Conservation (phyloP, 1,140 invertebrate species). For the Trissolcus basalis region DNA sequence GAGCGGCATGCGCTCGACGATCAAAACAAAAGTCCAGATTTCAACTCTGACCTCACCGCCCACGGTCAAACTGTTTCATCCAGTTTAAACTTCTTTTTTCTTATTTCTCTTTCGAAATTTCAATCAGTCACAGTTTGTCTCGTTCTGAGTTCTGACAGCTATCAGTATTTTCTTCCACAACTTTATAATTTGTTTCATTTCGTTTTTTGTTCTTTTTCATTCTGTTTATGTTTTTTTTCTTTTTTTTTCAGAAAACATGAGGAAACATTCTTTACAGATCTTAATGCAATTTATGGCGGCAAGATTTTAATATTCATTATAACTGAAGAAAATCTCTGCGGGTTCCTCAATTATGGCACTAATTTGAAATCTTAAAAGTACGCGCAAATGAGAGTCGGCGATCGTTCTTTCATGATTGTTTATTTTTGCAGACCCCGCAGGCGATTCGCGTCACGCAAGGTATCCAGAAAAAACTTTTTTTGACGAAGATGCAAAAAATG, state of each 20-base stretch:
- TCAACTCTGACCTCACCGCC: no score
- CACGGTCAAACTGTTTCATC: not conserved
- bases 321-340: conserved; percentile 15
- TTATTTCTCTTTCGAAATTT: not conserved
- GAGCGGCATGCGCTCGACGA: conserved; percentile 7
- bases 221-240: not conserved
- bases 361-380: conserved; percentile 39
- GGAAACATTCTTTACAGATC: not conserved
- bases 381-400: conserved; percentile 11
- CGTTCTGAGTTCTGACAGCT: not conserved
- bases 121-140: not conserved
- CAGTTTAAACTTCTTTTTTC: not conserved
- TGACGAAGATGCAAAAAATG: conserved; percentile 79
- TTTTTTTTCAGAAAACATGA: not conserved
- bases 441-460: conserved; percentile 20
- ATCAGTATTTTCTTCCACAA: no score
- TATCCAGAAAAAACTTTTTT: conserved; percentile 75
- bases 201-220: not conserved
- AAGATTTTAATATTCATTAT: conserved; percentile 42
- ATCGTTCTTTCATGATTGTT: conserved; percentile 10
- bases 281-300: conserved; percentile 22
- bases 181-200: no score
- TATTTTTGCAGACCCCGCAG: conserved; percentile 59
- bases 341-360: conserved; percentile 22
- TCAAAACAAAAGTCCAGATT: no score